These are phyloP conservation scores for Myodes glareolus DNA, from an alignment of 2,113 vertebrate species.

Conservation along the genomic window DNA sequence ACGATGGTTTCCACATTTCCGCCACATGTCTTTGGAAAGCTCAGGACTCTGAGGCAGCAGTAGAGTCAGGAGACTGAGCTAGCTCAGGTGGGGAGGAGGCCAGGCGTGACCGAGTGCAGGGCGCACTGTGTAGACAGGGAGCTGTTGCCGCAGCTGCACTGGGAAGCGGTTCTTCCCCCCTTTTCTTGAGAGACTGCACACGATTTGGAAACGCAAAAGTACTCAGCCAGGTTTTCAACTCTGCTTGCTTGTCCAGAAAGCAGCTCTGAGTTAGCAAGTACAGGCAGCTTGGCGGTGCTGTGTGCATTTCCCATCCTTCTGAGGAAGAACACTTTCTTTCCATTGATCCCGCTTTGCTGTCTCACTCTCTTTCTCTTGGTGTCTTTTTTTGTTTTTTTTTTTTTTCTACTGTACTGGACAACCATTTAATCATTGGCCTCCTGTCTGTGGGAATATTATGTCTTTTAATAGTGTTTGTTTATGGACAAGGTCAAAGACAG, in stretches of 20 bases:
- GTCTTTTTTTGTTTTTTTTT: conserved; percentile 84
- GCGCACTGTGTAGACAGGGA: neutral
- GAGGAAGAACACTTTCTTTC: conserved; percentile 49
- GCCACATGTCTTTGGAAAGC: conserved; percentile 58
- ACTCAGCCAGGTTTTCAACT: conserved; percentile 72
- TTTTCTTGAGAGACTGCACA: conserved; percentile 57
- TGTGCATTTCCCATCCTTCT: conserved; percentile 38
- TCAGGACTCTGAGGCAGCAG: neutral
- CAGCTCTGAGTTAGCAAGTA: conserved; percentile 68
- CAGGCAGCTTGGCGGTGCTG: neutral
- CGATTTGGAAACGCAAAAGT: conserved; percentile 60
- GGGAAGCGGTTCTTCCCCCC: conserved; percentile 37
- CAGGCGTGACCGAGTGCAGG: neutral
- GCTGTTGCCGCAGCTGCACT: conserved; percentile 66
- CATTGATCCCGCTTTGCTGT: neutral
- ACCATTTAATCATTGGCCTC: conserved; percentile 87
- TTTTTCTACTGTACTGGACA: conserved; percentile 75
- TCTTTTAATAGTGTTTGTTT: conserved; percentile 91
- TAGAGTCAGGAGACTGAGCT: conserved; percentile 11
- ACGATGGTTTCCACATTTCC: conserved; percentile 74
- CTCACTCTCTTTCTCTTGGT: neutral
- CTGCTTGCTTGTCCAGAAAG: conserved; percentile 59
- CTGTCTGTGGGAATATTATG: conserved; percentile 88
- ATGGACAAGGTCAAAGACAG: conserved; percentile 89
- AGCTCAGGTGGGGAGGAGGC: neutral